phyloP scores from a whole-genome alignment of 2,113 vertebrate genomes.

The Antechinus flavipes region DNA sequence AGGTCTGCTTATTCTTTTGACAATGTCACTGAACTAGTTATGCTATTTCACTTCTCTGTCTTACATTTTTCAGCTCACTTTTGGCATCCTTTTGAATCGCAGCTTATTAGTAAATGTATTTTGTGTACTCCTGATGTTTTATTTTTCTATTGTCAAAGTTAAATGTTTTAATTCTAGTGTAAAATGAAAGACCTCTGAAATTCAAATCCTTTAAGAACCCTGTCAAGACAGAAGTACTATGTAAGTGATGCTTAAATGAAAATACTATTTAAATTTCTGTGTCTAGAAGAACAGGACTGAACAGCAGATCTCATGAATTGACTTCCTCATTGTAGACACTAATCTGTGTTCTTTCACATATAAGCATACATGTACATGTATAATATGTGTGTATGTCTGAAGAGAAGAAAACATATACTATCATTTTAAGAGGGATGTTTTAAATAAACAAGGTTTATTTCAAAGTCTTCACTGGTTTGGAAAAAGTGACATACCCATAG shows the following conservation, averaged over 20 bases:
- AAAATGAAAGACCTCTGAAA: background rate
- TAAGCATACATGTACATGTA: background rate
- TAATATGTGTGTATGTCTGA: background rate
- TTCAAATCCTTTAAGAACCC: background rate
- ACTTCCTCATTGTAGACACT: background rate
- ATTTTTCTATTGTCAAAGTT: background rate
- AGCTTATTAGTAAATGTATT: background rate
- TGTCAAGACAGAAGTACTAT: background rate
- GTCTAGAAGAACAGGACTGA: background rate
- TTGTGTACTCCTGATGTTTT: background rate
- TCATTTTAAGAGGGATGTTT: background rate
- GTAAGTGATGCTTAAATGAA: background rate
- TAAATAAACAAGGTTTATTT: background rate
- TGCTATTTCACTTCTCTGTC: background rate
- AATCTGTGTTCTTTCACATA: background rate
- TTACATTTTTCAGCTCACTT: background rate
- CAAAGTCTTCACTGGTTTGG: background rate
- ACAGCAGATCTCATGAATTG: background rate
- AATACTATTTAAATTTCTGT: background rate
- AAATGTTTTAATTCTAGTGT: background rate
- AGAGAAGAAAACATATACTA: background rate
- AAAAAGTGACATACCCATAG: background rate
- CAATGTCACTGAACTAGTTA: background rate
- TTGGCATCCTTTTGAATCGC: background rate
- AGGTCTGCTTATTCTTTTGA: background rate